phyloP scores from a whole-genome alignment of 2,888 invertebrate genomes.

The Zygogramma bicolorata region DNA sequence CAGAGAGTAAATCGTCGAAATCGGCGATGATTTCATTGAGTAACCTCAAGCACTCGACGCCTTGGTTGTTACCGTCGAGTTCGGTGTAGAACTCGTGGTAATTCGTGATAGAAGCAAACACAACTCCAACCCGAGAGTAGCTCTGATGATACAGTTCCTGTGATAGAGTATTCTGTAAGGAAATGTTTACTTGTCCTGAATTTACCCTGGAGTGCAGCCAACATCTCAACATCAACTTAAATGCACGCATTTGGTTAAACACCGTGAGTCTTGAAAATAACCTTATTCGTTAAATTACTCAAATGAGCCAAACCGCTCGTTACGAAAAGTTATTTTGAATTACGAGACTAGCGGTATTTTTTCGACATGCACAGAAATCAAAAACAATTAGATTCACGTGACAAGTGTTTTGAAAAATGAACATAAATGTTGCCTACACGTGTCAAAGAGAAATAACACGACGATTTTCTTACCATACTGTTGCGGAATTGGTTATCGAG shows the following conservation, averaged over 20 bases:
- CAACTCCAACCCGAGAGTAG: conserved; percentile 90
- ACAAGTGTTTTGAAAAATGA: conserved; percentile 14
- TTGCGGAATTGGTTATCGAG: conserved; percentile 89
- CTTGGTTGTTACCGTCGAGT: conserved; percentile 92
- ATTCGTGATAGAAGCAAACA: conserved; percentile 93
- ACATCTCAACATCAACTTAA: conserved; percentile 46
- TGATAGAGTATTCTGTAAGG: conserved; percentile 72
- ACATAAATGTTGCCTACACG: conserved; percentile 56
- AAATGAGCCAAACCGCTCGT: background rate
- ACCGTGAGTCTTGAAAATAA: background rate
- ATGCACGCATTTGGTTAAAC: background rate
- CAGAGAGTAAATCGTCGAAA: conserved; percentile 91
- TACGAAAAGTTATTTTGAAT: background rate
- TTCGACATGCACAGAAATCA: conserved; percentile 13
- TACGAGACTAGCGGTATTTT: background rate
- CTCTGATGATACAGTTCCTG: conserved; percentile 94
- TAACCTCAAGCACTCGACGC: conserved; percentile 87
- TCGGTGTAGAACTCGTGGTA: conserved; percentile 96
- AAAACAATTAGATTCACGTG: conserved; percentile 20
- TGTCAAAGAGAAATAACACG: conserved; percentile 6
- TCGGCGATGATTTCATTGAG: conserved; percentile 94
- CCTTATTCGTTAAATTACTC: background rate
- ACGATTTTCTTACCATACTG: conserved; percentile 77
- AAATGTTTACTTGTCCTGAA: conserved; percentile 46
- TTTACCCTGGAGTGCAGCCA: conserved; percentile 53